Evolutionary conservation across 2,888 invertebrate species (phyloP).

Genomic region (Saturnia japonica): DNA sequence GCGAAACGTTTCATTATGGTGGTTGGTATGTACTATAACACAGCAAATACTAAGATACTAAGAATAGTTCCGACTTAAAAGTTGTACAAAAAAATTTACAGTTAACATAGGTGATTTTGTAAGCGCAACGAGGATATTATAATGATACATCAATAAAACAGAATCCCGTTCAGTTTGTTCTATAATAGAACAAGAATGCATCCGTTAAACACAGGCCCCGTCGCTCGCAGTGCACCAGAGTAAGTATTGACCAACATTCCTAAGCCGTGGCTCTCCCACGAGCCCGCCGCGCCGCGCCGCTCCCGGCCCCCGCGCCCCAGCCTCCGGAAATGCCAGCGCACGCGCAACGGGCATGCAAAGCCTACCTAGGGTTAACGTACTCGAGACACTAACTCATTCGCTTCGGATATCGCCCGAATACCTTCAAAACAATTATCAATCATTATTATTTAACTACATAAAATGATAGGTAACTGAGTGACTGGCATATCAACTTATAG

Average conservation of each 20-base stretch:
- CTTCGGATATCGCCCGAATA: conserved; percentile 45
- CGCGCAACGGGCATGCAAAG: conserved; percentile 65
- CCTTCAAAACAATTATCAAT: conserved; percentile 24
- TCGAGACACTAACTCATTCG: conserved; percentile 20
- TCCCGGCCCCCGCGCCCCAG: conserved; percentile 13
- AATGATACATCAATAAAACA: background rate
- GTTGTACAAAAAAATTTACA: too few species aligned
- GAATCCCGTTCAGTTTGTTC: conserved; percentile 15
- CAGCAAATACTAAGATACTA: too few species aligned
- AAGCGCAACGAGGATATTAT: background rate
- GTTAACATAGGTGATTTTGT: background rate
- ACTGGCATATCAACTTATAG: too few species aligned
- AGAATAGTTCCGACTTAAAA: too few species aligned
- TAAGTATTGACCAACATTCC: conserved; percentile 58
- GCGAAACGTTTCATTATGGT: too few species aligned
- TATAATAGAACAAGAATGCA: conserved; percentile 20
- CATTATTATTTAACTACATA: too few species aligned
- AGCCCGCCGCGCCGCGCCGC: conserved; percentile 28
- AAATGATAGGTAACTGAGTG: too few species aligned
- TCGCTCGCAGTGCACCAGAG: conserved; percentile 28
- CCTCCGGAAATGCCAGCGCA: conserved; percentile 66
- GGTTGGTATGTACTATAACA: too few species aligned
- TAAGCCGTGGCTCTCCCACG: conserved; percentile 56
- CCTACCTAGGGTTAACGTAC: conserved; percentile 39
- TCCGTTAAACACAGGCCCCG: conserved; percentile 48